These are phyloP conservation scores for Nesoenas mayeri DNA, from an alignment of 2,113 vertebrate genomes.

Conservation along the genomic window DNA sequence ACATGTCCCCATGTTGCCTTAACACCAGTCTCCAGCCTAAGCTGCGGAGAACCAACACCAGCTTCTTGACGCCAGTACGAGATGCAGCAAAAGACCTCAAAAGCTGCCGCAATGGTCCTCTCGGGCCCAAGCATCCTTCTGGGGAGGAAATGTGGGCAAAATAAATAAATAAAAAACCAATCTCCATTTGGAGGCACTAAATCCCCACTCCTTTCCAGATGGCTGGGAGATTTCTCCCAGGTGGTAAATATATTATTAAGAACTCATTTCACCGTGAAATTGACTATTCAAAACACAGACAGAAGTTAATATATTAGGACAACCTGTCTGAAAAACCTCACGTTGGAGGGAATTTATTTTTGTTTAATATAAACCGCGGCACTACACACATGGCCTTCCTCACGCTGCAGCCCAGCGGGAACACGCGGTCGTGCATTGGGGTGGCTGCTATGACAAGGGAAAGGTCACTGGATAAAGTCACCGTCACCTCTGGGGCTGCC, in stretches of 20 bases:
- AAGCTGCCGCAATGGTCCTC: not conserved
- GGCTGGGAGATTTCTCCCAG: slow-evolving; percentile 85
- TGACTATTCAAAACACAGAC: slow-evolving; percentile 87
- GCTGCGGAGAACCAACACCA: not conserved
- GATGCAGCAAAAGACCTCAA: accelerated
- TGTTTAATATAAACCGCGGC: slow-evolving; percentile 77
- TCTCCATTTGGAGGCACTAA: slow-evolving; percentile 80
- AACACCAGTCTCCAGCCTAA: not conserved
- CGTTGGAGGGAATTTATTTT: slow-evolving; percentile 81
- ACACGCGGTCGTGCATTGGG: not conserved
- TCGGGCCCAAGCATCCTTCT: not conserved
- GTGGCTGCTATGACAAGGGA: not conserved
- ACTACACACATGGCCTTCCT: slow-evolving; percentile 59
- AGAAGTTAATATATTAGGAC: slow-evolving; percentile 88
- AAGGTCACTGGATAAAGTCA: not conserved
- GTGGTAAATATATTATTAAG: slow-evolving; percentile 89
- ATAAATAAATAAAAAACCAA: slow-evolving; percentile 75
- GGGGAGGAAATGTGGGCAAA: slow-evolving; percentile 34
- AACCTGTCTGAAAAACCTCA: slow-evolving; percentile 80
- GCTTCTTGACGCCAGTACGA: not conserved
- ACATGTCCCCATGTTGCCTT: accelerated
- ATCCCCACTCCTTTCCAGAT: slow-evolving; percentile 82
- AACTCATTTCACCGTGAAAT: slow-evolving; percentile 89
- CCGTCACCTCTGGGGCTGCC: not conserved
- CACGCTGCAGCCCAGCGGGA: slow-evolving; percentile 45